phyloP scores from a whole-genome alignment of 2,797 vertebrate genomes.

The Acanthopagrus latus region DNA sequence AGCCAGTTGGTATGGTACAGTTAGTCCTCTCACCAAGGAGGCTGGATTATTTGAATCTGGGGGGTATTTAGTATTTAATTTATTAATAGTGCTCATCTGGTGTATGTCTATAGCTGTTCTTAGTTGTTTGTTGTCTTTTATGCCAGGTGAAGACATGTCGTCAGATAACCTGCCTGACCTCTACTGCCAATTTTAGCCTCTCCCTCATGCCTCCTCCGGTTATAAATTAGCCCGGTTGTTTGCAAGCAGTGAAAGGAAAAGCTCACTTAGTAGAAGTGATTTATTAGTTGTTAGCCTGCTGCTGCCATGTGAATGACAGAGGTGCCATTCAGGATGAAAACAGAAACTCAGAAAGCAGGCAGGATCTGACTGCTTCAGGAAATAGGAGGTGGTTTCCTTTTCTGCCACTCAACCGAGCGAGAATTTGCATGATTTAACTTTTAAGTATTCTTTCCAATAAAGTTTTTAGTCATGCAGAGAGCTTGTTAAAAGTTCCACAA shows the following conservation, averaged over 20 bases:
- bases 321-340: constrained; percentile 76
- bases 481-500: neutral
- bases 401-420: constrained; percentile 45
- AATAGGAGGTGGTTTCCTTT: constrained; percentile 62
- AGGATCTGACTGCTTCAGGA: constrained; percentile 62
- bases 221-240: constrained; percentile 84
- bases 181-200: constrained; percentile 62
- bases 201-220: constrained; percentile 63
- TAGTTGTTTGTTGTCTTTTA: constrained; percentile 35
- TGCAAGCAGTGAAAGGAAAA: constrained; percentile 81
- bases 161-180: constrained; percentile 70
- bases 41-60: neutral
- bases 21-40: neutral
- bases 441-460: constrained; percentile 21
- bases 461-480: constrained; percentile 9
- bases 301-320: constrained; percentile 78
- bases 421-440: constrained; percentile 36
- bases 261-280: constrained; percentile 83
- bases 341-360: constrained; percentile 63
- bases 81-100: neutral
- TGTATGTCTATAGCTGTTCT: neutral
- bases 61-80: neutral
- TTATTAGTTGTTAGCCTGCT: constrained; percentile 82
- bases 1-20: neutral
- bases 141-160: constrained; percentile 43